These are phyloP conservation scores for Cryptoblepharus egeriae DNA, from an alignment of 2,797 vertebrate species.

Conservation along the genomic window DNA sequence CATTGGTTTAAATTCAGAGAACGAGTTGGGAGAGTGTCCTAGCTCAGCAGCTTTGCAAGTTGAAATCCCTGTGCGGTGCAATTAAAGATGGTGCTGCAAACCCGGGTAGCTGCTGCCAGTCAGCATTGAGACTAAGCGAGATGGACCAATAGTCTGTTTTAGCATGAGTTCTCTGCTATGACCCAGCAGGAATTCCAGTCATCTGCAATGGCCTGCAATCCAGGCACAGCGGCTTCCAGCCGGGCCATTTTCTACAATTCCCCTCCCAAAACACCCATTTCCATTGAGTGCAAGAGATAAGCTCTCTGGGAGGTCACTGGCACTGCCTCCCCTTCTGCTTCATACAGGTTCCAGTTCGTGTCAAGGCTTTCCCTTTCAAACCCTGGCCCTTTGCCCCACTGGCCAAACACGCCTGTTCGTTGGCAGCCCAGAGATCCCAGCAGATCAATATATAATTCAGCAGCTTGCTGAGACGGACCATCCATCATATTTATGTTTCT, in stretches of 20 bases:
- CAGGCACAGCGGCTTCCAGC: background rate
- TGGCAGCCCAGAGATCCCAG: conserved; percentile 54
- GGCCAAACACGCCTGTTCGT: conserved; percentile 47
- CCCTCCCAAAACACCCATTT: rapidly evolving
- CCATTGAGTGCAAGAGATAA: conserved; percentile 21
- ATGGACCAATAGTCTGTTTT: no score
- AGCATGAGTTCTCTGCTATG: no score
- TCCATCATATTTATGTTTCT: conserved; percentile 48
- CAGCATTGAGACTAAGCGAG: no score
- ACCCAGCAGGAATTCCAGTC: background rate
- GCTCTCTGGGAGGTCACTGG: conserved; percentile 3
- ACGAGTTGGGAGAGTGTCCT: no score
- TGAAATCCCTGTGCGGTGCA: no score
- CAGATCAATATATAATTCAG: conserved; percentile 61
- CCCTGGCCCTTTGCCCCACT: conserved; percentile 41
- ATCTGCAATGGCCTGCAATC: rapidly evolving
- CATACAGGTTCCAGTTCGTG: background rate
- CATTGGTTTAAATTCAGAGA: no score
- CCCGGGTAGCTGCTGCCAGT: no score
- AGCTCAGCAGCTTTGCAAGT: no score
- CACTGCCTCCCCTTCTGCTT: background rate
- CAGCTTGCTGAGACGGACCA: conserved; percentile 37
- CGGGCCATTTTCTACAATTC: rapidly evolving
- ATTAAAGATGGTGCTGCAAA: no score
- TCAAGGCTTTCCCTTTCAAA: conserved; percentile 51